A percentile compares a stretch with the other conserved stretches of the same genome.
These are phyloP conservation scores for Uromys caudimaculatus DNA, from an alignment of 2,797 vertebrate genomes.

Conservation along the genomic window DNA sequence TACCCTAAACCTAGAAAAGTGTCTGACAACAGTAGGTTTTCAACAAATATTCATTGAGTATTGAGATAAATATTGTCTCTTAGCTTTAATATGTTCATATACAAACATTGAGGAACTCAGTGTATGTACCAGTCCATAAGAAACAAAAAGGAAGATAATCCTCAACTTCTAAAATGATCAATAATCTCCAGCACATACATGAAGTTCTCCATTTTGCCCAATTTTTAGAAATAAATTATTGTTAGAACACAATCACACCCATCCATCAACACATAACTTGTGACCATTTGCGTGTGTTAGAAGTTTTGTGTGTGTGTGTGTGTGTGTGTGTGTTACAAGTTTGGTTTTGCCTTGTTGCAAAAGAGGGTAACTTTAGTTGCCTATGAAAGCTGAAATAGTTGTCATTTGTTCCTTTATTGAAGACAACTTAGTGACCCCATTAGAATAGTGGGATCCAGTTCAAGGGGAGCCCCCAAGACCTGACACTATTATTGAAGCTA, in stretches of 20 bases:
- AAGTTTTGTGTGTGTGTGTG: too few relatives aligned
- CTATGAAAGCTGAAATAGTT: background rate
- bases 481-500: too few relatives aligned
- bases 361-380: background rate
- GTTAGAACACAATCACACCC: background rate
- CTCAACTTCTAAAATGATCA: background rate
- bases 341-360: background rate
- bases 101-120: background rate
- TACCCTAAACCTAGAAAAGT: background rate
- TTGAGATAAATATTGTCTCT: background rate
- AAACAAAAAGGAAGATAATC: background rate
- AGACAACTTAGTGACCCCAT: background rate
- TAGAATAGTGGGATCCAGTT: too few relatives aligned
- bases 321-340: background rate
- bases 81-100: background rate
- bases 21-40: background rate
- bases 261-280: background rate
- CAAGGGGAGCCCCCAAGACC: too few relatives aligned
- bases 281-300: background rate
- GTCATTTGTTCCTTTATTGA: background rate
- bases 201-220: background rate
- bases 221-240: background rate
- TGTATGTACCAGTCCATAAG: background rate
- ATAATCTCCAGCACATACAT: background rate
- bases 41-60: background rate